Evolutionary conservation across 2,888 invertebrate genomes (phyloP).

Genomic region (Stenolophus ochropezus): DNA sequence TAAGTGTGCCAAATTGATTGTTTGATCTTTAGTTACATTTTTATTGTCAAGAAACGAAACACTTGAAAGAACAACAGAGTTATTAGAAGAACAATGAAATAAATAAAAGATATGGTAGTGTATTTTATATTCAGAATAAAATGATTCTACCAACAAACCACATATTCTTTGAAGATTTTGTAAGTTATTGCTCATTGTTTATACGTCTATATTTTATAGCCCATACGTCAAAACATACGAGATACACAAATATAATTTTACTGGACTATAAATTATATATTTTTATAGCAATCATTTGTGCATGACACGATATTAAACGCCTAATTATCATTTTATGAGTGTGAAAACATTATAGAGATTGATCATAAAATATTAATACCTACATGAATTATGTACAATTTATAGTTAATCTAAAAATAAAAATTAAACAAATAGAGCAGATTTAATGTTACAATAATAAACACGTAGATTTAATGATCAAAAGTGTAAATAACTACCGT

Average conservation of each 20-base stretch:
- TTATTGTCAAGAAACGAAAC: too few species aligned
- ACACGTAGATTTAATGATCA: neutral
- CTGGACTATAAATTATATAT: neutral
- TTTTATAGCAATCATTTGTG: constrained; percentile 26
- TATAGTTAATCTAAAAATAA: constrained; percentile 13
- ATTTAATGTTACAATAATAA: neutral
- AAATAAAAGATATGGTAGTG: too few species aligned
- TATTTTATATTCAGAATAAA: too few species aligned
- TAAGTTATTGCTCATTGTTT: neutral
- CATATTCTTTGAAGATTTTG: neutral
- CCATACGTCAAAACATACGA: neutral
- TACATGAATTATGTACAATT: constrained; percentile 7
- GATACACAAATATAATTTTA: constrained; percentile 13
- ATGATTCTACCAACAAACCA: too few species aligned
- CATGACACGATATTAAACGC: constrained; percentile 10
- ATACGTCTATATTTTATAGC: neutral
- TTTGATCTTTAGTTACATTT: too few species aligned
- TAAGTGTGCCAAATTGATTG: too few species aligned
- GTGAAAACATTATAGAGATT: constrained; percentile 16
- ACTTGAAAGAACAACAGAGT: too few species aligned
- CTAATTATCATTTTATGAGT: constrained; percentile 36
- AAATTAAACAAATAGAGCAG: neutral
- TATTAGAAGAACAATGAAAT: too few species aligned
- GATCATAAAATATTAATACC: constrained; percentile 31
- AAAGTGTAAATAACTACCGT: neutral